phyloP scores from a whole-genome alignment of 2,888 invertebrate species.

The Sarcophaga caerulescens region DNA sequence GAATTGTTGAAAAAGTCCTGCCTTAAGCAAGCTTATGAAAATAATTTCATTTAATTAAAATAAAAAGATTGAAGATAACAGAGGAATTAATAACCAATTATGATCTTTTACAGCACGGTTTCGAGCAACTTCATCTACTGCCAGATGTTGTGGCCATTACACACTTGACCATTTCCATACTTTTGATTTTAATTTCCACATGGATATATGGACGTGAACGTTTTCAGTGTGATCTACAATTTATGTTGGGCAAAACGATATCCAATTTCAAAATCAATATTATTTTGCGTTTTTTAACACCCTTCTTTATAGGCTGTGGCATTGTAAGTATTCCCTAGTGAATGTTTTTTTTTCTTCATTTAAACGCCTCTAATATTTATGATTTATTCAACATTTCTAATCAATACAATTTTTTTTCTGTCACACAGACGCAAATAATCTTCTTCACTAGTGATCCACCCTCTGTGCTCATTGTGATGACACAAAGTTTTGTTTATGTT shows the following conservation, averaged over 20 bases:
- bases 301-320: conserved; percentile 74
- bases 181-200: conserved; percentile 90
- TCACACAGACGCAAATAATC: conserved; percentile 63
- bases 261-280: conserved; percentile 80
- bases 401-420: not conserved
- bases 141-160: conserved; percentile 75
- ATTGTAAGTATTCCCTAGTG: conserved; percentile 56
- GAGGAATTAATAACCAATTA: not conserved
- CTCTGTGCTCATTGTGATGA: conserved; percentile 70
- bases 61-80: not conserved
- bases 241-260: conserved; percentile 87
- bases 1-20: no score
- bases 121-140: conserved; percentile 75
- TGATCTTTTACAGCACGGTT: conserved; percentile 73
- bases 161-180: conserved; percentile 83
- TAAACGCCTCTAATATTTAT: conserved; percentile 32
- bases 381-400: not conserved
- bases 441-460: conserved; percentile 66
- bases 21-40: no score
- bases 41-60: conserved; percentile 53
- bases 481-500: conserved; percentile 73
- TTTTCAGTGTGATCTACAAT: conserved; percentile 86
- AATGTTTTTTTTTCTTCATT: no score
- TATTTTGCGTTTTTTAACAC: conserved; percentile 77
- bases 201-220: conserved; percentile 90